These are phyloP conservation scores for Acanthosepion esculentum DNA, from an alignment of 2,888 invertebrate species.

Conservation along the genomic window DNA sequence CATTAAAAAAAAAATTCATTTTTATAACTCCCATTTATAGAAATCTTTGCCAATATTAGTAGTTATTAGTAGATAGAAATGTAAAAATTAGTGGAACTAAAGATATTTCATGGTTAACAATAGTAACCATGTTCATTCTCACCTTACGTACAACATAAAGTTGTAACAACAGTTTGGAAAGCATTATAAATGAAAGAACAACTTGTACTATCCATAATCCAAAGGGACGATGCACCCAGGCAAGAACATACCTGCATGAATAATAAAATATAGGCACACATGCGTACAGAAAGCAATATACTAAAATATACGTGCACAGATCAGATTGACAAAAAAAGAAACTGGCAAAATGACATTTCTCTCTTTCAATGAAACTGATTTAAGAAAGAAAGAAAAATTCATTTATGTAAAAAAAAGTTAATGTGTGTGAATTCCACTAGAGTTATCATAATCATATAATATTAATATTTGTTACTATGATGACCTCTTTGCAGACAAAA, in stretches of 20 bases:
- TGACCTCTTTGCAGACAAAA: too few relatives aligned
- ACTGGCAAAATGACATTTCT: not conserved
- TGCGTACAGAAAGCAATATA: not conserved
- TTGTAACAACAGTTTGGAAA: conserved; percentile 92
- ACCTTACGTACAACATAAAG: conserved; percentile 98
- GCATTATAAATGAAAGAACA: conserved; percentile 90
- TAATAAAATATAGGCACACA: conserved; percentile 35
- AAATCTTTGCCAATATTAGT: not conserved
- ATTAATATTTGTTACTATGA: too few relatives aligned
- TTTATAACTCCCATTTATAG: not conserved
- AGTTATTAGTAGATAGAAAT: not conserved
- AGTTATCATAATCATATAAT: too few relatives aligned
- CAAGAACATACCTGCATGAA: conserved; percentile 83
- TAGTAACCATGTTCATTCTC: conserved; percentile 60
- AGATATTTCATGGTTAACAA: not conserved
- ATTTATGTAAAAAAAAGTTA: not conserved
- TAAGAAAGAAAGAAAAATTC: not conserved
- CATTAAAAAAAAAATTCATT: not conserved
- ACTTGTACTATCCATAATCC: conserved; percentile 91
- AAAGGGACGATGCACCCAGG: conserved; percentile 93
- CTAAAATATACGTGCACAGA: not conserved
- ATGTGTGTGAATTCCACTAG: too few relatives aligned
- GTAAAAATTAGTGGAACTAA: not conserved
- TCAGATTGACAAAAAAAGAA: not conserved
- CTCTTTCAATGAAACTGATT: not conserved